These are phyloP conservation scores for Acipenser transmontanus DNA, from an alignment of 2,797 vertebrate species.

Conservation along the genomic window DNA sequence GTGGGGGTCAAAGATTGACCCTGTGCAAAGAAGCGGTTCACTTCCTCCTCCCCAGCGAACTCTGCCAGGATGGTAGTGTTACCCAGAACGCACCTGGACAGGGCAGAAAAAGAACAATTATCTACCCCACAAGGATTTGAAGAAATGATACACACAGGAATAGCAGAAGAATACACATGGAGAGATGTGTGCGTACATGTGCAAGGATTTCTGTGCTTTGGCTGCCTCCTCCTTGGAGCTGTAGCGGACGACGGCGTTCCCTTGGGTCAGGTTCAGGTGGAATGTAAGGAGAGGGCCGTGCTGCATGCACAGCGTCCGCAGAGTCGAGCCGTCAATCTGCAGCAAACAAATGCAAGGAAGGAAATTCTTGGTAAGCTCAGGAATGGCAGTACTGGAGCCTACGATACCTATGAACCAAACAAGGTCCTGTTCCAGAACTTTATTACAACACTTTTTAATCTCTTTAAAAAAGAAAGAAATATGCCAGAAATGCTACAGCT, in stretches of 20 bases:
- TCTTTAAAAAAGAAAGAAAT: too few species aligned
- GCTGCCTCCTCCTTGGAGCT: conserved; percentile 95
- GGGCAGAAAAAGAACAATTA: too few species aligned
- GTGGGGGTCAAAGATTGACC: conserved; percentile 85
- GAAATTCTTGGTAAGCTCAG: too few species aligned
- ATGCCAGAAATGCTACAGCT: too few species aligned
- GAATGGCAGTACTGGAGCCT: too few species aligned
- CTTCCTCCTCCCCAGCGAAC: conserved; percentile 92
- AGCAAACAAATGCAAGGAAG: background rate
- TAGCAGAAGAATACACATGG: background rate
- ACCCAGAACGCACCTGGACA: conserved; percentile 84
- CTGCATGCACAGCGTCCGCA: conserved; percentile 93
- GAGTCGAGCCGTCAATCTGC: conserved; percentile 92
- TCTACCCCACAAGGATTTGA: fast-evolving
- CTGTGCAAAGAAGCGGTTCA: conserved; percentile 93
- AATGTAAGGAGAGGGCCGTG: conserved; percentile 96
- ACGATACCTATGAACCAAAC: too few species aligned
- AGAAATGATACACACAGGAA: fast-evolving
- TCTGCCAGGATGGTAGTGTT: conserved; percentile 97
- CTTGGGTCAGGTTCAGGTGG: conserved; percentile 97
- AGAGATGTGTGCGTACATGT: conserved; percentile 71
- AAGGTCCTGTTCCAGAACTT: too few species aligned
- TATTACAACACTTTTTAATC: too few species aligned
- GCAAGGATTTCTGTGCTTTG: conserved; percentile 97
- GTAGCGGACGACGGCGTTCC: conserved; percentile 96